Base-by-base conservation (phyloP, 2,797 vertebrate species). In the Sternotherus odoratus region DNA sequence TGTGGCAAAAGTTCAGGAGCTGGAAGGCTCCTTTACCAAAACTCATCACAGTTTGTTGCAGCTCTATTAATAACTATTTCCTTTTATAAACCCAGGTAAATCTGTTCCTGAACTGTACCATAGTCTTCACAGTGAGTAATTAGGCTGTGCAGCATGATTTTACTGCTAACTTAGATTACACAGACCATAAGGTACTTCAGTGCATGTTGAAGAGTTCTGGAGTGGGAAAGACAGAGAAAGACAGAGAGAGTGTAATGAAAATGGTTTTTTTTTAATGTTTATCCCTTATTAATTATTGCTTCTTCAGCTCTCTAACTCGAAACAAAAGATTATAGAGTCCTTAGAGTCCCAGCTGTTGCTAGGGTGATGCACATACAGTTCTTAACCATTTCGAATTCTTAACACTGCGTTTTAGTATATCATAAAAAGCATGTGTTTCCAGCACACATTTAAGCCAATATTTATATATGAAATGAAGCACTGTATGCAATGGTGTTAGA, bases 381-480 rank as follows among this genome's bases (percentile, higher is more conserved):
- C n/a, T 16, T 79, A 12, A 15, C 11, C 30, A 60, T 17, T 77
- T 30, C 16, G 21, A 51, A 4, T 75, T 91, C 33, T 57, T 87
- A 11, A 21, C 48, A 82, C 15, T 77, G 51, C 39, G 24, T 46
- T 36, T 8, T 16, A 72, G 39, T 10, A 53, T 89, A 82, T 89
- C 60, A 51, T 66, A 83, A 85, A 80, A 86, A 51, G 77, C 16
- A 79, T 23, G 8, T n/a, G 4, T 30, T 51, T 77, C n/a, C 15
- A 53, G 81, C 51, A 83, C 54, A 85, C 74, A 63, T 28, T 56
- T 79, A 21, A 56, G 69, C 77, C 75, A 33, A 77, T 79, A 83
- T 93, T 86, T 82, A 74, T 85, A 48, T 30, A 82, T 85, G 28
- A 86, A 94, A 91, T 60, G 36, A 93, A 90, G 60, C 79, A 78